Evolutionary conservation across 2,888 invertebrate species (phyloP), one percentile per base, ranked within the genome.

Genomic region (Ophraella communa): DNA sequence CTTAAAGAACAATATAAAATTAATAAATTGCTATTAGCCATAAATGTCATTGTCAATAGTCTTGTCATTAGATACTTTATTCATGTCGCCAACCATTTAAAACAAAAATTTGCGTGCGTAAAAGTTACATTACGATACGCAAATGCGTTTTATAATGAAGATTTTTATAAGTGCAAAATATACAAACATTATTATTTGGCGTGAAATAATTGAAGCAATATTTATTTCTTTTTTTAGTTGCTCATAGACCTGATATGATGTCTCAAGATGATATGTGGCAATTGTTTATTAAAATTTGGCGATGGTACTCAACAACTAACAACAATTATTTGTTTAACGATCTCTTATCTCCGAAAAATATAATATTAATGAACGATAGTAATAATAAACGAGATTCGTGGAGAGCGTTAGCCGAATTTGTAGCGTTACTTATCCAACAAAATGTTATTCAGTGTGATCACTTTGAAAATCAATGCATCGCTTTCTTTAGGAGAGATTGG

Each of bases 401-500:
- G 80, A 65, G 68, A 2, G 64, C 58, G n/a, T 76, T 76, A 53
- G 76, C 76, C 1, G 62, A 67, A 49, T 73, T 79, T 49, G 64
- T 76, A 20, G 68, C 72, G 1, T 59, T 63, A 56, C 69, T 91
- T 75, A 77, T 91, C 54, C 82, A 83, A 5, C 81, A 85, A 47
- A 79, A 86, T 20, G 83, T 90, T 54, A 74, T 92, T 65, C 85
- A 82, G 3, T 83, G 88, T 14, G 87, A 89, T 49, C 83, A 84
- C 1, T 78, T 92, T 8, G 89, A 89, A 70, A 85, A 87, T 53
- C 88, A 90, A 71, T 89, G 90, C 71, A 81, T 91, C 35, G 86
- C 88, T 1, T 85, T 92, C 11, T 90, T 91, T 63, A 85, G 88
- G 71, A 85, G 86, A 68, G 88, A 90, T 64, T 91, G 91, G 90